phyloP scores from a whole-genome alignment of 2,888 invertebrate species.

The Drosophila mettleri region DNA sequence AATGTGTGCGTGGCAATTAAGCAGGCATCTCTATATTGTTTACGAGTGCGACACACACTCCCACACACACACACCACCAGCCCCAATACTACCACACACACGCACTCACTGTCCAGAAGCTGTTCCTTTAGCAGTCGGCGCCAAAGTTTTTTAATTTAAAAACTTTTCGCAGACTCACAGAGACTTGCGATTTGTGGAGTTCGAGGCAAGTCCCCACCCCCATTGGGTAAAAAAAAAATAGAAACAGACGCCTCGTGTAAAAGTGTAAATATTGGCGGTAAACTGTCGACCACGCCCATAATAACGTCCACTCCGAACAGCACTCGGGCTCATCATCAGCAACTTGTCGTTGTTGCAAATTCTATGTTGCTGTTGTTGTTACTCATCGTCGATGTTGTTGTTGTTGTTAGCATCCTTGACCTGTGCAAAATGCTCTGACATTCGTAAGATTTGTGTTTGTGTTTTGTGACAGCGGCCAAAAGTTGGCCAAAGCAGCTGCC shows the following conservation, averaged over 20 bases:
- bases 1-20: slow-evolving; percentile 66
- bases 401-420: slow-evolving; percentile 68
- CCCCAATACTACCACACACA: slow-evolving; percentile 9
- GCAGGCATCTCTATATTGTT: slow-evolving; percentile 38
- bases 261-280: slow-evolving; percentile 65
- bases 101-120: slow-evolving; percentile 21
- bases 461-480: slow-evolving; percentile 77
- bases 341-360: slow-evolving; percentile 47
- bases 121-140: slow-evolving; percentile 61
- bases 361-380: not conserved
- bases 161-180: slow-evolving; percentile 63
- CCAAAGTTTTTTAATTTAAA: slow-evolving; percentile 82
- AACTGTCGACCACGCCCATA: slow-evolving; percentile 40
- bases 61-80: slow-evolving; percentile 14
- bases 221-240: slow-evolving; percentile 34
- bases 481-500: slow-evolving; percentile 75
- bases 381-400: slow-evolving; percentile 25
- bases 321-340: slow-evolving; percentile 38
- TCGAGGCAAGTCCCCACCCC: not conserved
- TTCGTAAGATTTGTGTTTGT: slow-evolving; percentile 73
- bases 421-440: slow-evolving; percentile 63
- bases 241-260: slow-evolving; percentile 42
- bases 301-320: slow-evolving; percentile 21
- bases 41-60: slow-evolving; percentile 34
- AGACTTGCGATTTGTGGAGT: slow-evolving; percentile 36